Conservation (phyloP, 2,113 vertebrate species). For the Aspidoscelis tigris region DNA sequence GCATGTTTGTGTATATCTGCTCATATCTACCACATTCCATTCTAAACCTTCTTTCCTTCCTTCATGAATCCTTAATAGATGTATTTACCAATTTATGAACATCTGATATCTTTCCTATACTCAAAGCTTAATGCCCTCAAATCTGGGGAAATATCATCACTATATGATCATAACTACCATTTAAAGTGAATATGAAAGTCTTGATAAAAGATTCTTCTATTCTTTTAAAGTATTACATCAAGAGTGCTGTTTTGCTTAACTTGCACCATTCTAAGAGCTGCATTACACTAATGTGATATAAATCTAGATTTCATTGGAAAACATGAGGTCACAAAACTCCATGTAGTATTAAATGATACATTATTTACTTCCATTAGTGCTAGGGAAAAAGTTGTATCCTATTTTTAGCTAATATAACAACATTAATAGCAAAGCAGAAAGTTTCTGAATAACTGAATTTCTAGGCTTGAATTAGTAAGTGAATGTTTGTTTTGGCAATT, state of each 20-base stretch:
- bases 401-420: slow-evolving; percentile 31
- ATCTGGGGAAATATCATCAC: slow-evolving; percentile 26
- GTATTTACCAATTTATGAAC: background rate
- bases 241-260: slow-evolving; percentile 62
- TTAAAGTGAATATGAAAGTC: slow-evolving; percentile 48
- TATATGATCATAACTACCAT: slow-evolving; percentile 28
- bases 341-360: slow-evolving; percentile 34
- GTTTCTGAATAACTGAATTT: slow-evolving; percentile 6
- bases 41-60: background rate
- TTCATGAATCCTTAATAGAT: slow-evolving; percentile 16
- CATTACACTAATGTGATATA: slow-evolving; percentile 56
- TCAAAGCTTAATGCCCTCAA: slow-evolving; percentile 33
- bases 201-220: slow-evolving; percentile 50
- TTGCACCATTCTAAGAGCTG: slow-evolving; percentile 45
- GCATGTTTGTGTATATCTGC: slow-evolving; percentile 2
- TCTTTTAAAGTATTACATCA: slow-evolving; percentile 41
- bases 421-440: slow-evolving; percentile 39
- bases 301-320: slow-evolving; percentile 54
- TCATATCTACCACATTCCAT: background rate
- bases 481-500: background rate
- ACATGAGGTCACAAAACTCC: slow-evolving; percentile 29
- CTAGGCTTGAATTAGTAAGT: background rate
- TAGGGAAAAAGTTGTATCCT: slow-evolving; percentile 15
- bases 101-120: slow-evolving; percentile 40
- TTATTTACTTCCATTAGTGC: slow-evolving; percentile 54